Evolutionary conservation across 2,888 invertebrate species (phyloP).

Genomic region (Lasioglossum malachurum): DNA sequence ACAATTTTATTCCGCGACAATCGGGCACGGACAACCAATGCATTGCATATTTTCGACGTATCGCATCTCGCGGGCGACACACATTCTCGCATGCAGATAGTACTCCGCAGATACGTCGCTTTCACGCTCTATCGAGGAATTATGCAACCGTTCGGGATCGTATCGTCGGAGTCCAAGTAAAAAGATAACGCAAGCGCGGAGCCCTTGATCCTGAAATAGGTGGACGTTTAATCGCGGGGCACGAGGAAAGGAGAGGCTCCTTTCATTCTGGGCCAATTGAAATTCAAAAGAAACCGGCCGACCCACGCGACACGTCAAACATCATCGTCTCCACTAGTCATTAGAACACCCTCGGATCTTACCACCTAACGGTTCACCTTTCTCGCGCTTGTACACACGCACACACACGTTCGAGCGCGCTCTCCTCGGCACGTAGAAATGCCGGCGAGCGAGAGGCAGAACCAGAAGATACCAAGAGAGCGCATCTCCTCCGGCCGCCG

Average conservation of each 20-base stretch:
- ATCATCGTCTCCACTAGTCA: conserved; percentile 26
- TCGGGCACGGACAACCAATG: background rate
- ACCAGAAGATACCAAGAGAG: conserved; percentile 61
- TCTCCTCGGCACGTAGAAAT: conserved; percentile 39
- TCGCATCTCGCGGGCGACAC: background rate
- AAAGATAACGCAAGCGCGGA: background rate
- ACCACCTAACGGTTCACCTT: conserved; percentile 65
- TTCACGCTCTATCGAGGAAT: background rate
- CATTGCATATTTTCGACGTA: background rate
- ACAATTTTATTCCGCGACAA: background rate
- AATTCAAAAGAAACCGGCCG: background rate
- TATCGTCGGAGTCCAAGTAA: background rate
- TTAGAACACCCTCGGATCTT: conserved; percentile 65
- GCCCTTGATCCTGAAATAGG: background rate
- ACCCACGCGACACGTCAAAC: conserved; percentile 34
- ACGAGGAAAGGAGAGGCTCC: background rate
- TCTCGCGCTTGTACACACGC: conserved; percentile 5
- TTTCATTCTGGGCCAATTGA: background rate
- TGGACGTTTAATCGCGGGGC: background rate
- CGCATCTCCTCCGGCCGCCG: conserved; percentile 64
- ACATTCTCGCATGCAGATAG: background rate
- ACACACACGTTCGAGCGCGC: background rate
- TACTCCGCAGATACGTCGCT: background rate
- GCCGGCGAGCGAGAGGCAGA: conserved; percentile 54
- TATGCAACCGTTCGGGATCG: background rate